Percentiles rank a stretch among this genome's conserved stretches.
Evolutionary conservation across 2,888 invertebrate genomes (phyloP).

Genomic region (Mellilla xanthometata): DNA sequence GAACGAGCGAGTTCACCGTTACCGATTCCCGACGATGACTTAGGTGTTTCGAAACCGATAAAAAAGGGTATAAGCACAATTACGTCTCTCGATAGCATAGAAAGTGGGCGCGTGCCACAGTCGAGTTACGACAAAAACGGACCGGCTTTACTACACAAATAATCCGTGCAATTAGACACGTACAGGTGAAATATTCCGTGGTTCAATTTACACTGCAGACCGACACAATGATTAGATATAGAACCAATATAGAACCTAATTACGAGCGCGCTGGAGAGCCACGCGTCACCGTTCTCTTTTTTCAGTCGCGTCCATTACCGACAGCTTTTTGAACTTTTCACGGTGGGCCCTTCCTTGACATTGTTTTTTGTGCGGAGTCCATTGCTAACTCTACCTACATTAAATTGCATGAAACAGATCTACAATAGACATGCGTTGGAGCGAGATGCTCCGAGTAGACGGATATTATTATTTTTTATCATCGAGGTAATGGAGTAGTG

Average conservation of each 20-base stretch:
- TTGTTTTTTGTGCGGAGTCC: conserved; percentile 12
- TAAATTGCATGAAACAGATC: conserved; percentile 29
- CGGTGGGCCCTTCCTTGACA: conserved; percentile 8
- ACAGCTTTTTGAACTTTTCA: conserved; percentile 29
- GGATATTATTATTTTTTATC: conserved; percentile 42
- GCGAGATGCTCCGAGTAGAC: conserved; percentile 19
- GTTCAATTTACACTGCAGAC: conserved; percentile 64
- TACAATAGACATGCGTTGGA: conserved; percentile 20
- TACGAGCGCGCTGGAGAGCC: conserved; percentile 21
- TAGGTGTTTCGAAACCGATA: conserved; percentile 60
- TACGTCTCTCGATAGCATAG: conserved; percentile 65
- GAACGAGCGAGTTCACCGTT: conserved; percentile 54
- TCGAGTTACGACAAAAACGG: conserved; percentile 58
- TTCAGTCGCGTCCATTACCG: conserved; percentile 41
- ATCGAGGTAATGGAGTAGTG: conserved; percentile 54
- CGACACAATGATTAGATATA: conserved; percentile 59
- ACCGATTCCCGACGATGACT: conserved; percentile 64
- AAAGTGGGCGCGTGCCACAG: conserved; percentile 76
- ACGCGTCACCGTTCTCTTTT: conserved; percentile 55
- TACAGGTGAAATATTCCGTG: conserved; percentile 75
- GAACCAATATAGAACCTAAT: conserved; percentile 65
- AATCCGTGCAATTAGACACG: conserved; percentile 79
- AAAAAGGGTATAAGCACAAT: conserved; percentile 71
- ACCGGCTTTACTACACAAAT: conserved; percentile 66
- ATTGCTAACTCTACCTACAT: conserved; percentile 4